Evolutionary conservation across 2,888 invertebrate species (phyloP), one percentile per base, ranked within the genome.

Genomic region (Drosophila incognita): DNA sequence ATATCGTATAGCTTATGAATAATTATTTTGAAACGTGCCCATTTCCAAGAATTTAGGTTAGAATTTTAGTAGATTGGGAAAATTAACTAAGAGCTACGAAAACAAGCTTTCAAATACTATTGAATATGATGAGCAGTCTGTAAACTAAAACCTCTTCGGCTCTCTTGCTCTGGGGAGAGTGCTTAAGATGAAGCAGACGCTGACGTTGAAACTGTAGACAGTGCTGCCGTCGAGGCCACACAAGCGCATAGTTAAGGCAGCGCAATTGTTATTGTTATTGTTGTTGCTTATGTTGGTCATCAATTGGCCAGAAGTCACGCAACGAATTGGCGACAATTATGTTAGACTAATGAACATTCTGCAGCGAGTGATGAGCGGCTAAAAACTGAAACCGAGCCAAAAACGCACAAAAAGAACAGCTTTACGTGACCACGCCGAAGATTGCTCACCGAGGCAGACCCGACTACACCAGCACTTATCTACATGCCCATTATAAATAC

Each of bases 311-410:
- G 61, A 79, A 66, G 79, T 79, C 72, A 79, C 78, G 79, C 79
- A 79, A 79, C 68, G 59, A 72, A 79, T 79, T 79, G 63, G 76
- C 76, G 73, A 79, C 79, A 79, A 79, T 79, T 79, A 79, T 69
- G 54, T 69, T 69, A 79, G 61, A 48, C 76, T 62, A 68, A 79
- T 76, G 76, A 72, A 40, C 61, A 79, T 68, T 68, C 75, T 67
- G 62, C 40, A 40, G 35, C 48, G 27, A 66, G 52, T 52, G 57
- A 57, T 35, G 49, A 35, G 51, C 24, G 42, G n/a, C 54, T 15
- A 29, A 36, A 21, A 57, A 52, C 24, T n/a, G 8, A 24, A 36
- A 42, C 29, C 33, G 8, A 54, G 18, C 36, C 11, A 27, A 11
- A 21, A 36, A 18, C 35, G 1, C n/a, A 15, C 13, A 38, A 29